A percentile compares a stretch with the other conserved stretches of the same genome.
phyloP scores from a whole-genome alignment of 2,113 vertebrate species.

The Colius striatus region DNA sequence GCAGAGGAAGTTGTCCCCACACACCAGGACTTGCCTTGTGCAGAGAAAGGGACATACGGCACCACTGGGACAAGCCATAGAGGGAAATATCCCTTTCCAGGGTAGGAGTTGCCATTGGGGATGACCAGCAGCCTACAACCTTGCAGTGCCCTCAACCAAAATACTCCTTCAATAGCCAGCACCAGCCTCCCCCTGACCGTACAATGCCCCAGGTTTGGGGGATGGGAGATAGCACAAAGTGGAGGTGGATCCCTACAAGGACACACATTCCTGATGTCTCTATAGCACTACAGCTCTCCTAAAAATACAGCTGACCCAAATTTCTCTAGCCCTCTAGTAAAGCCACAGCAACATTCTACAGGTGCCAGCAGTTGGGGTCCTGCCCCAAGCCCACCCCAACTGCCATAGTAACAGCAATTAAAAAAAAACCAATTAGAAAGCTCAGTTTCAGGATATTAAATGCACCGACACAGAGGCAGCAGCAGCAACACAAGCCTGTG shows the following conservation, averaged over 20 bases:
- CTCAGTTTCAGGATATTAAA: neutral
- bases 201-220: accelerated
- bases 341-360: neutral
- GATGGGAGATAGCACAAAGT: accelerated
- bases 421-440: neutral
- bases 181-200: neutral
- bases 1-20: neutral
- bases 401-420: neutral
- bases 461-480: accelerated
- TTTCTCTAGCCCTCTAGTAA: no score
- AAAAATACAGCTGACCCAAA: neutral
- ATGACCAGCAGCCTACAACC: neutral
- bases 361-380: neutral
- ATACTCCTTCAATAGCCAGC: neutral
- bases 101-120: no score
- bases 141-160: no score
- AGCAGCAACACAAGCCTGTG: neutral
- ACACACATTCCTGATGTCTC: accelerated
- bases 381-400: neutral
- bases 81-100: neutral
- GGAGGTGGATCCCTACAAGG: no score
- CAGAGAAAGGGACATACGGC: neutral
- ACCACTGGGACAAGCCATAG: neutral
- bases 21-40: neutral
- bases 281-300: neutral